phyloP scores from a whole-genome alignment of 1,140 invertebrate species.

The Copidosoma floridanum region DNA sequence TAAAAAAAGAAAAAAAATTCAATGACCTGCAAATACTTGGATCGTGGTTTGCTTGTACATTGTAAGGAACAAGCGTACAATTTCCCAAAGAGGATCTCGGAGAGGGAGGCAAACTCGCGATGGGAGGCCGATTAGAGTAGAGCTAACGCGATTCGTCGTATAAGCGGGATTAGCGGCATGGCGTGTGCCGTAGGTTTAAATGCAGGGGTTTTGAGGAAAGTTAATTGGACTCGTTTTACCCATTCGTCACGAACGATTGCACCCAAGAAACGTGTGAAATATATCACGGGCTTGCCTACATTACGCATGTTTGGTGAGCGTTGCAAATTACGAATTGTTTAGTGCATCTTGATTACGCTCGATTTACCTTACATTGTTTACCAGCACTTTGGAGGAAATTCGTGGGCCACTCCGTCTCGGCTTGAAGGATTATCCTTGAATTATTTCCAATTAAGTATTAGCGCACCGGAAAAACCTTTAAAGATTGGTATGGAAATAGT shows the following conservation, averaged over 20 bases:
- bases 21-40: no score
- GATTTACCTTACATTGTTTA: not conserved
- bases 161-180: conserved; percentile 17
- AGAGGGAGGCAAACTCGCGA: not conserved
- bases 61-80: not conserved
- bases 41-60: no score
- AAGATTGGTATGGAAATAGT: no score
- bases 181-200: no score
- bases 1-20: no score
- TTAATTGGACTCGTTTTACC: conserved; percentile 22
- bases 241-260: conserved; percentile 24
- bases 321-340: conserved; percentile 15
- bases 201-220: no score
- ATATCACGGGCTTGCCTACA: not conserved
- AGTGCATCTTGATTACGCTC: conserved; percentile 2
- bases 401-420: no score
- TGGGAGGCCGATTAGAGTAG: conserved; percentile 15
- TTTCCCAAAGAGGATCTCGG: not conserved
- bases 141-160: conserved; percentile 15
- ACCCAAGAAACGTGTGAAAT: conserved; percentile 7
- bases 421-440: conserved; percentile 2
- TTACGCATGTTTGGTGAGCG: not conserved
- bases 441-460: conserved; percentile 5
- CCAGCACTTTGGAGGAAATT: not conserved
- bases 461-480: no score